These are phyloP conservation scores for Microcaecilia unicolor DNA, from an alignment of 2,797 vertebrate species.

Conservation along the genomic window DNA sequence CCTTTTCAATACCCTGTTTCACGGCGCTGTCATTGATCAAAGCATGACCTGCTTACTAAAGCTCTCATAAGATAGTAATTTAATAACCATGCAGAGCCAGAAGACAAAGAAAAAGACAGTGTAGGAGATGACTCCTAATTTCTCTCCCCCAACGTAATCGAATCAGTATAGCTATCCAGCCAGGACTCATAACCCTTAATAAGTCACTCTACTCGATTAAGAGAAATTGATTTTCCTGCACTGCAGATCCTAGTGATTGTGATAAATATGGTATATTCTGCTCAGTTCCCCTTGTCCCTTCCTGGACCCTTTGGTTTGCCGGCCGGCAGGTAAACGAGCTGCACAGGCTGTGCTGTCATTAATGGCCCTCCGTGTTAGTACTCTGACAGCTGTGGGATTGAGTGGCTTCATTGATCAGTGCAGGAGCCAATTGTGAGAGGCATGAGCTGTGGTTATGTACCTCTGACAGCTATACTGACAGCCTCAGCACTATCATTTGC, in stretches of 20 bases:
- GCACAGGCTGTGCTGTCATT: constrained; percentile 56
- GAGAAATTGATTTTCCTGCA: constrained; percentile 68
- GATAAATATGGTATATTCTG: constrained; percentile 63
- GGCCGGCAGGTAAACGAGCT: constrained; percentile 46
- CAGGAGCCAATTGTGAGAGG: constrained; percentile 33
- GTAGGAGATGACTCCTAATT: constrained; percentile 55
- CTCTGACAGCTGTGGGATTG: constrained; percentile 57
- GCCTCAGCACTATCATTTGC: constrained; percentile 19
- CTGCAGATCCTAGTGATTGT: constrained; percentile 71
- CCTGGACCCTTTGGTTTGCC: constrained; percentile 46
- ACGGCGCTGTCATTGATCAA: constrained; percentile 40
- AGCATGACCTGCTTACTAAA: constrained; percentile 45
- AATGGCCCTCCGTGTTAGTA: constrained; percentile 71
- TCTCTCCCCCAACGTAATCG: constrained; percentile 58
- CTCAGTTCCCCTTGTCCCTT: constrained; percentile 15
- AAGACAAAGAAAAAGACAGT: constrained; percentile 56
- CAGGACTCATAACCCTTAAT: constrained; percentile 73
- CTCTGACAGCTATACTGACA: constrained; percentile 18
- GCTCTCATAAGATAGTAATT: constrained; percentile 47
- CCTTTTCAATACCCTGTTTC: constrained; percentile 25
- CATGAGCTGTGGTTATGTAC: constrained; percentile 12
- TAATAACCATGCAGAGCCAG: constrained; percentile 40
- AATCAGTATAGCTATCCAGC: constrained; percentile 54
- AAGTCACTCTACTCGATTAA: constrained; percentile 78
- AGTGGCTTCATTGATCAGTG: constrained; percentile 55